Base-by-base conservation (phyloP, 1,140 invertebrate species). In the Condylostylus longicornis region DNA sequence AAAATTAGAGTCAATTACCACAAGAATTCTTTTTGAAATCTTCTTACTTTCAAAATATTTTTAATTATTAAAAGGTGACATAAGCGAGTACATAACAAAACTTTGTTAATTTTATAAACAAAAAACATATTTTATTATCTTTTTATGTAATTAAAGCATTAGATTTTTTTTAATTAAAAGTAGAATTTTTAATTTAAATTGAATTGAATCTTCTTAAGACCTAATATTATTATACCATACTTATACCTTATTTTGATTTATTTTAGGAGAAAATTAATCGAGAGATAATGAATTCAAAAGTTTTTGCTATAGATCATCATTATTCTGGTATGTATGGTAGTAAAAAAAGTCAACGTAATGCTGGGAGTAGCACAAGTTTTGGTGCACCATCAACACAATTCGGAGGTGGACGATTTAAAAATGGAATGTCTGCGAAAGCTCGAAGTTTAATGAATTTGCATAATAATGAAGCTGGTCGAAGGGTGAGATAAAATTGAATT, bases 401-500 rank as follows among this genome's bases (percentile, higher is more conserved):
- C 20, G 23, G 18, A 12, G 32, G 25, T 13, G 35, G 28, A 12
- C 42, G 42, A 35, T 40, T 40, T 22, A 47, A 45, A 15, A 50
- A 38, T 29, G 21, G 39, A n/a, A 38, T 41, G n/a, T 51, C 47
- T 13, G 30, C 79, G 34, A 80, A 90, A 51, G 86, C 81, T 2
- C 62, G 82, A 21, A 78, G 79, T 45, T 66, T 93, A 32, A 93
- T 94, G 84, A 91, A 93, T 67, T 65, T 91, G 17, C 88, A 93
- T 58, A 95, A 95, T 61, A 94, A 94, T 56, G 86, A 94, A 59
- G 89, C 86, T 23, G 89, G 90, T 8, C 66, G 88, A 58, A 70
- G 85, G 72, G 87, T 90, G 71, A 74, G 76, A n/a, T n/a, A n/a
- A n/a, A n/a, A n/a, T n/a, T n/a, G n/a, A n/a, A n/a, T n/a, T n/a